Conservation (phyloP, 2,797 vertebrate species). For the Sciurus carolinensis region DNA sequence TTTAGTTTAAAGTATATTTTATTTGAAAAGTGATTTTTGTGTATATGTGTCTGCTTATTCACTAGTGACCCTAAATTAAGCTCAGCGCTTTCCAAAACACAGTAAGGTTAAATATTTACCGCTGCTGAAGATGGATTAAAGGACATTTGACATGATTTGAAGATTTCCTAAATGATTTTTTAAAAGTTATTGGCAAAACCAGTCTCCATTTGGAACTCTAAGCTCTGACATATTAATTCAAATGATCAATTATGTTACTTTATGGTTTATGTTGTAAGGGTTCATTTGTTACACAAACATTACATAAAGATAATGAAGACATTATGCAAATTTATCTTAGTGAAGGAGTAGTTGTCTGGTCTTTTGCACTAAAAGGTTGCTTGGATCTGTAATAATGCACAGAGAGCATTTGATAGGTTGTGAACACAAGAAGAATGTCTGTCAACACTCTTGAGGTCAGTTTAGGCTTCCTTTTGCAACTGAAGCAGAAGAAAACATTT, state of each 20-base stretch:
- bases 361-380: neutral
- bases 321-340: slow-evolving; percentile 15
- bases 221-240: neutral
- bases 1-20: slow-evolving; percentile 31
- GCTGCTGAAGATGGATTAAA: neutral
- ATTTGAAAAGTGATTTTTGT: neutral
- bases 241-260: neutral
- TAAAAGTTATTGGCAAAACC: neutral
- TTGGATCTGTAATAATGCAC: neutral
- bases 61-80: slow-evolving; percentile 45
- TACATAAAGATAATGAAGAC: slow-evolving; percentile 18
- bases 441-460: slow-evolving; percentile 43
- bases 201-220: neutral
- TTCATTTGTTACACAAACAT: neutral
- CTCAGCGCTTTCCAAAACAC: neutral
- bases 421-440: slow-evolving; percentile 14
- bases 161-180: neutral
- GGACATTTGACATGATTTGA: neutral
- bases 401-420: slow-evolving; percentile 16
- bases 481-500: slow-evolving; percentile 71
- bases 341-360: neutral
- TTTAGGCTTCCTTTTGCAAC: neutral
- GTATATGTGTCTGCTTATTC: neutral
- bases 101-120: neutral
- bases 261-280: neutral